Evolutionary conservation across 2,113 vertebrate genomes (phyloP).

Genomic region (Takifugu flavidus): DNA sequence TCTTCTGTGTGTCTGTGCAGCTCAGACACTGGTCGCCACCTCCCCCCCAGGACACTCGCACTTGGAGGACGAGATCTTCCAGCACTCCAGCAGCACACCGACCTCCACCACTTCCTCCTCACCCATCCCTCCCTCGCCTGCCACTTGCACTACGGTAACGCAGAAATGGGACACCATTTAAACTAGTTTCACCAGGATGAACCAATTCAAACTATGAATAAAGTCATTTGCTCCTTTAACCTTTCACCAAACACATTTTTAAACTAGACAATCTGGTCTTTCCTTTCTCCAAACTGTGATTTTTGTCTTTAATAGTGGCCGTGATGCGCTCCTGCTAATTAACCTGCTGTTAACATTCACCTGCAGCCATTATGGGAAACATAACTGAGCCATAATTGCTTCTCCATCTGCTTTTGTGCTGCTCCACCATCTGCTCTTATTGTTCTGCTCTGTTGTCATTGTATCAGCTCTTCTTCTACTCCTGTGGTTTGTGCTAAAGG

Average conservation of each 20-base stretch:
- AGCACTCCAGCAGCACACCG: slow-evolving; percentile 89
- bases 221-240: too few species aligned
- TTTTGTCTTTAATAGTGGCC: neutral
- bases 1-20: slow-evolving; percentile 14
- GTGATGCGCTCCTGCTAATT: neutral
- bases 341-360: slow-evolving; percentile 2
- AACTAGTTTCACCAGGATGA: neutral
- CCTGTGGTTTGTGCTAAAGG: slow-evolving; percentile 16
- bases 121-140: slow-evolving; percentile 85
- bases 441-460: slow-evolving; percentile 25
- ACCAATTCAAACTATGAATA: too few species aligned
- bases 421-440: slow-evolving; percentile 39
- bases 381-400: slow-evolving; percentile 33
- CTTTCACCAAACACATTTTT: neutral
- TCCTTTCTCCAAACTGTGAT: neutral
- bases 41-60: slow-evolving; percentile 84
- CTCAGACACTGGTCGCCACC: slow-evolving; percentile 81
- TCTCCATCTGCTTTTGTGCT: slow-evolving; percentile 21
- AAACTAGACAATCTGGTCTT: neutral
- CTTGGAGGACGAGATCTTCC: slow-evolving; percentile 88
- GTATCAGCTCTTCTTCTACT: slow-evolving; percentile 27
- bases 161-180: neutral
- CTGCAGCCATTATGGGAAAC: slow-evolving; percentile 16
- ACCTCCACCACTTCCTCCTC: slow-evolving; percentile 90
- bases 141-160: slow-evolving; percentile 83